Base-by-base conservation (phyloP, 2,888 invertebrate species). In the Subacronicta megacephala region DNA sequence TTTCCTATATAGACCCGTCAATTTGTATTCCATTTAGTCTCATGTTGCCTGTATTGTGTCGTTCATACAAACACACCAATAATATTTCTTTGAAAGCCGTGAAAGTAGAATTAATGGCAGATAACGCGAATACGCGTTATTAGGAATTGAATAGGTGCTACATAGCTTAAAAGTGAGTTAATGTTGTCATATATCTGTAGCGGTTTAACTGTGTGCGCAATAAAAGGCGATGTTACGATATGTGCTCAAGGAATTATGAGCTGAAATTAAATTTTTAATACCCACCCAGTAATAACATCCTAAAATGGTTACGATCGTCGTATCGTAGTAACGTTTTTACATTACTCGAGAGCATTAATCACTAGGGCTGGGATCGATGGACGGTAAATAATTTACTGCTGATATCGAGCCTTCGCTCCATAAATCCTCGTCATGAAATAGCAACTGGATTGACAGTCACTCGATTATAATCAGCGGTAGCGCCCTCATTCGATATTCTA, bases 381-480 rank as follows among this genome's bases (percentile, higher is more conserved):
- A 70, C 79, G 78, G 81, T 84, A 87, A 88, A 87, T 87, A 84
- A 87, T 88, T 85, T 81, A 83, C 81, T 78, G 82, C 76, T 78
- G 83, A 81, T 80, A 78, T 75, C 73, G 80, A 65, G 71, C 71
- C 74, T 72, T 64, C 54, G 61, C 65, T 70, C 80, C 81, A 87
- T 89, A 87, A 88, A 88, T 89, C 81, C 81, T 82, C 82, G 84
- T 87, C 85, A 83, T 77, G 75, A 75, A 81, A 83, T 79, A 78
- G 76, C 76, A 74, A 66, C 79, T 57, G 72, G 81, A 82, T 83
- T 83, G 88, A 87, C 85, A 86, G 82, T 81, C 78, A 77, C 79
- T 85, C 78, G 82, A 80, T 83, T 84, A 81, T 82, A 80, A 82
- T 80, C 78, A 78, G 73, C 61, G 65, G 58, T 65, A 59, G 63